Evolutionary conservation across 2,888 invertebrate genomes (phyloP).

Genomic region (Labia minor): DNA sequence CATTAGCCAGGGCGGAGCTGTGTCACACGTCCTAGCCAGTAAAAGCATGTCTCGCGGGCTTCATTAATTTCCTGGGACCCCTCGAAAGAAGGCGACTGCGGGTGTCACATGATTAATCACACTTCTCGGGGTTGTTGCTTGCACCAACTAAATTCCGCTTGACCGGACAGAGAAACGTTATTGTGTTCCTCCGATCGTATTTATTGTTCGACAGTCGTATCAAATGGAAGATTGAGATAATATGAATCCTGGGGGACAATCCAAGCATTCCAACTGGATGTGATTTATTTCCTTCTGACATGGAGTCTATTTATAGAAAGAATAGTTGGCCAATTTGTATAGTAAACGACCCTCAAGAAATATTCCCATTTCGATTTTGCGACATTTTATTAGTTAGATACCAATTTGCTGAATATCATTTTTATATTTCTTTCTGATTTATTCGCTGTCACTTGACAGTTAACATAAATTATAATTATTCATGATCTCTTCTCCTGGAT

Average conservation of each 20-base stretch:
- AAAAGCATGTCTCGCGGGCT: slow-evolving; percentile 23
- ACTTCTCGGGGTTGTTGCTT: slow-evolving; percentile 7
- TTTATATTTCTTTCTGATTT: too few species aligned
- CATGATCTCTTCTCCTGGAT: too few species aligned
- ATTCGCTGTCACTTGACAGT: too few species aligned
- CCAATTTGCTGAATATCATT: too few species aligned
- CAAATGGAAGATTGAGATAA: neutral
- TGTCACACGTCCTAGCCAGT: slow-evolving; percentile 20
- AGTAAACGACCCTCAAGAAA: neutral
- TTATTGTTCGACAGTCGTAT: slow-evolving; percentile 13
- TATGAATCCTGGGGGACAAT: neutral
- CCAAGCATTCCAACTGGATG: neutral
- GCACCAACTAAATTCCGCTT: slow-evolving; percentile 13
- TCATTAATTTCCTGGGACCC: slow-evolving; percentile 23
- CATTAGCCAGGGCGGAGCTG: slow-evolving; percentile 8
- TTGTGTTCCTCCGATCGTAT: neutral
- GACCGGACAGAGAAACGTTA: slow-evolving; percentile 4
- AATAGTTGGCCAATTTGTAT: neutral
- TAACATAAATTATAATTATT: too few species aligned
- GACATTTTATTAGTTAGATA: too few species aligned
- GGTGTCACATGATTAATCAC: slow-evolving; percentile 13
- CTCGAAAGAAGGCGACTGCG: neutral
- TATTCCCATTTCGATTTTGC: too few species aligned
- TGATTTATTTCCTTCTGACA: slow-evolving; percentile 5
- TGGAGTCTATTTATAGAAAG: neutral